Evolutionary conservation across 1,140 invertebrate species (phyloP).

Genomic region (Tetragnatha versicolor): DNA sequence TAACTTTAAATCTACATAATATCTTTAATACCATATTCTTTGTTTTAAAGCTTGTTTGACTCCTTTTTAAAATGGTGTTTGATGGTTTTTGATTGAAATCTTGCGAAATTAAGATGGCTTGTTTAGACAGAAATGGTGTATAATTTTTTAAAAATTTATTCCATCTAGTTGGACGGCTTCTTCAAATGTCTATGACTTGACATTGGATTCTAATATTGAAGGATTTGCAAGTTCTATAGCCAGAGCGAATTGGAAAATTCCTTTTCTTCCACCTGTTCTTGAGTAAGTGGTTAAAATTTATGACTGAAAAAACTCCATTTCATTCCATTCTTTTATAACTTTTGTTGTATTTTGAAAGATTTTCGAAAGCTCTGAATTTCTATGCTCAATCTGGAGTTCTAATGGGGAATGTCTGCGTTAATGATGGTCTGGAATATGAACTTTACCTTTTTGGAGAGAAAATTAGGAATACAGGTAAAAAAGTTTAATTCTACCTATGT

Average conservation of each 20-base stretch:
- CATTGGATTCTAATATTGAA: neutral
- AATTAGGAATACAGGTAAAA: slow-evolving; percentile 23
- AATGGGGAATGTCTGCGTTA: neutral
- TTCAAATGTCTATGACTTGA: slow-evolving; percentile 11
- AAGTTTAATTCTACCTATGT: too few species aligned
- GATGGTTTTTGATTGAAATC: too few species aligned
- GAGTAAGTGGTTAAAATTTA: neutral
- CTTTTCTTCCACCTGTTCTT: neutral
- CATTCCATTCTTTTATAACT: neutral
- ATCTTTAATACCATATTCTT: neutral
- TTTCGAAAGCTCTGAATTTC: neutral
- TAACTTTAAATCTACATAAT: neutral
- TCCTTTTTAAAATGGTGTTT: too few species aligned
- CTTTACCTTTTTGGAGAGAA: slow-evolving; percentile 26
- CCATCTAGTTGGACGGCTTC: slow-evolving; percentile 18
- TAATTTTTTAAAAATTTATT: neutral
- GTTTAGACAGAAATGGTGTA: neutral
- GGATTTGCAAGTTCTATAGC: slow-evolving; percentile 1
- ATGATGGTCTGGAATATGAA: slow-evolving; percentile 4
- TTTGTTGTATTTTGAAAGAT: neutral
- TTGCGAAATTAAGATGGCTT: neutral
- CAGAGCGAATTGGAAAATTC: neutral
- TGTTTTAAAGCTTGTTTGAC: too few species aligned
- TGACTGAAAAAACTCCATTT: neutral
- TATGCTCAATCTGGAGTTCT: slow-evolving; percentile 6